A percentile compares a stretch with the other conserved stretches of the same genome.
phyloP scores from a whole-genome alignment of 2,113 vertebrate species.

The Grammomys surdaster region DNA sequence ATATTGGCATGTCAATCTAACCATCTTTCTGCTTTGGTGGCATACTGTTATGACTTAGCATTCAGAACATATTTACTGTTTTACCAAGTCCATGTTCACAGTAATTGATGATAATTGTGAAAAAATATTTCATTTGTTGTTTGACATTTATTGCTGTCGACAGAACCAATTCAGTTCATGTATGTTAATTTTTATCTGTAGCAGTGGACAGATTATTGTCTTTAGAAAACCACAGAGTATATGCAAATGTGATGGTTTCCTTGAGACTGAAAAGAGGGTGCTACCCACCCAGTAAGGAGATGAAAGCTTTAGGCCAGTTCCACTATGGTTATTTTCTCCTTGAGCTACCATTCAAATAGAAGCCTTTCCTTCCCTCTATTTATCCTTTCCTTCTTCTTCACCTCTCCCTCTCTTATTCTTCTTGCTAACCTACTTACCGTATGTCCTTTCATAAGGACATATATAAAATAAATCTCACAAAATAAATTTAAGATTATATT shows the following conservation, averaged over 20 bases:
- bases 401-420: background rate
- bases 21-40: slow-evolving; percentile 24
- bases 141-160: background rate
- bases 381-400: rapidly evolving
- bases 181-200: background rate
- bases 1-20: background rate
- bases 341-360: background rate
- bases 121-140: background rate
- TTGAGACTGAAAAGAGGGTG: background rate
- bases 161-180: background rate
- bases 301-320: background rate
- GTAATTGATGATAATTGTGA: background rate
- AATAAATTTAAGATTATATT: background rate
- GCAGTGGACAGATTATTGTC: background rate
- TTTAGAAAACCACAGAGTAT: background rate
- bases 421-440: background rate
- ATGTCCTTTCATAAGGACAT: background rate
- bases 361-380: background rate
- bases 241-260: background rate
- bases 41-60: slow-evolving; percentile 36
- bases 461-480: background rate
- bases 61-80: slow-evolving; percentile 21
- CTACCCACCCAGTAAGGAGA: background rate
- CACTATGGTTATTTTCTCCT: background rate
- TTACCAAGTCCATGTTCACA: slow-evolving; percentile 12